Percentiles rank a stretch among this genome's conserved stretches.
Evolutionary conservation across 2,797 vertebrate genomes (phyloP).

Genomic region (Chanos chanos): DNA sequence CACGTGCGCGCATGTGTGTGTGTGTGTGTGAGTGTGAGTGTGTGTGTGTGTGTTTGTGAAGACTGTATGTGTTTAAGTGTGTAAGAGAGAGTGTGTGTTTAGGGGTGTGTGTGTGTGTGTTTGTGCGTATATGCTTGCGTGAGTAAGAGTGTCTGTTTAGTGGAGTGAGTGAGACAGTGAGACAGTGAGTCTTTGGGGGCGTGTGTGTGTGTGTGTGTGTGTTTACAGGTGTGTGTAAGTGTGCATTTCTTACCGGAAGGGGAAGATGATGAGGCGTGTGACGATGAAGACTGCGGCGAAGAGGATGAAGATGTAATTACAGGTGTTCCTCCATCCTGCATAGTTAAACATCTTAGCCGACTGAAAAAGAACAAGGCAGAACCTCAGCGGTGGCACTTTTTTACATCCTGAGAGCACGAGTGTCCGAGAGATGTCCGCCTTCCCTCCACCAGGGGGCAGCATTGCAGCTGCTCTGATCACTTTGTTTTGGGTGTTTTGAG

Average conservation of each 20-base stretch:
- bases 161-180: background rate
- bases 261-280: constrained; percentile 88
- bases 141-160: background rate
- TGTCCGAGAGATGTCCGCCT: too few relatives aligned
- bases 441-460: too few relatives aligned
- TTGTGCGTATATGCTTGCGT: background rate
- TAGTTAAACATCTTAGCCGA: constrained; percentile 99
- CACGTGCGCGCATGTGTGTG: background rate
- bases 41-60: background rate
- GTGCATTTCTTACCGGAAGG: constrained; percentile 81
- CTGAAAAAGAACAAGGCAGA: constrained; percentile 48
- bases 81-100: background rate
- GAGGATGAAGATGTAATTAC: constrained; percentile 91
- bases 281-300: constrained; percentile 89
- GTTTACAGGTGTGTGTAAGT: background rate
- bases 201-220: background rate
- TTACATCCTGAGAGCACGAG: too few relatives aligned
- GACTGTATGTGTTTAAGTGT: background rate
- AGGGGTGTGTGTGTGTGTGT: background rate
- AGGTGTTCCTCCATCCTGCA: constrained; percentile 90
- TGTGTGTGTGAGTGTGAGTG: background rate
- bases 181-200: background rate
- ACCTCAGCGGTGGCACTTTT: too few relatives aligned
- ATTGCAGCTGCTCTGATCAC: too few relatives aligned
- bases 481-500: too few relatives aligned